Evolutionary conservation across 2,888 invertebrate genomes (phyloP).

Genomic region (Branchipolynoe longqiensis): DNA sequence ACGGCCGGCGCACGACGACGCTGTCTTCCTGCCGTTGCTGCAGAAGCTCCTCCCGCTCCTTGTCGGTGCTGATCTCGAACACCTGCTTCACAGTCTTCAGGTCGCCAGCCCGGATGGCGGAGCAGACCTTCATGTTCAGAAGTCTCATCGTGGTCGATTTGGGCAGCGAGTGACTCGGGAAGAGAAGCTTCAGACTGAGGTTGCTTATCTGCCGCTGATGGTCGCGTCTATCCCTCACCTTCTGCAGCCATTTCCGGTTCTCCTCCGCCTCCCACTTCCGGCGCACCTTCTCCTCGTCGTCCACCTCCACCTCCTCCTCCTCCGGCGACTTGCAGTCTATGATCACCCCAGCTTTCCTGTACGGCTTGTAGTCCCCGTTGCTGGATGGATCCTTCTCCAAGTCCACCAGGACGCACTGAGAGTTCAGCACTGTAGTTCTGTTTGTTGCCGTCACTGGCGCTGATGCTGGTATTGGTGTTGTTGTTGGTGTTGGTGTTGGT

Average conservation of each 20-base stretch:
- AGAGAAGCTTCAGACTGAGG: constrained; percentile 42
- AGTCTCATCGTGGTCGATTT: constrained; percentile 52
- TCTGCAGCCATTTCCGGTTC: constrained; percentile 35
- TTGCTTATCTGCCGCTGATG: constrained; percentile 42
- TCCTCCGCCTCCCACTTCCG: constrained; percentile 23
- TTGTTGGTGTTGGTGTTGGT: no score
- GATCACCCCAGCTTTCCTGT: constrained; percentile 13
- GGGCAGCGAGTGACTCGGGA: constrained; percentile 41
- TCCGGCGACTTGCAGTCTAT: not conserved
- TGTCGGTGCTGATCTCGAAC: constrained; percentile 40
- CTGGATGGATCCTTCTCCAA: not conserved
- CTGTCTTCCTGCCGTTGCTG: constrained; percentile 25
- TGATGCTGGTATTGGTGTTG: no score
- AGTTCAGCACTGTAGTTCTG: not conserved
- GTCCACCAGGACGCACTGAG: not conserved
- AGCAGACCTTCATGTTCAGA: constrained; percentile 53
- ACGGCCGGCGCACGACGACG: constrained; percentile 34
- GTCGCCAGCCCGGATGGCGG: constrained; percentile 49
- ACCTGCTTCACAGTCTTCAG: constrained; percentile 52
- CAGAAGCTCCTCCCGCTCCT: constrained; percentile 39
- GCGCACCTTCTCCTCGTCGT: constrained; percentile 18
- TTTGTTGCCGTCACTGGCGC: not conserved
- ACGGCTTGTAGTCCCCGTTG: not conserved
- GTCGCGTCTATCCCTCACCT: constrained; percentile 33
- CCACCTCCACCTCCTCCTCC: constrained; percentile 8